A percentile compares a stretch with the other conserved stretches of the same genome.
These are phyloP conservation scores for Penaeus vannamei DNA, from an alignment of 1,140 invertebrate genomes.

Conservation along the genomic window DNA sequence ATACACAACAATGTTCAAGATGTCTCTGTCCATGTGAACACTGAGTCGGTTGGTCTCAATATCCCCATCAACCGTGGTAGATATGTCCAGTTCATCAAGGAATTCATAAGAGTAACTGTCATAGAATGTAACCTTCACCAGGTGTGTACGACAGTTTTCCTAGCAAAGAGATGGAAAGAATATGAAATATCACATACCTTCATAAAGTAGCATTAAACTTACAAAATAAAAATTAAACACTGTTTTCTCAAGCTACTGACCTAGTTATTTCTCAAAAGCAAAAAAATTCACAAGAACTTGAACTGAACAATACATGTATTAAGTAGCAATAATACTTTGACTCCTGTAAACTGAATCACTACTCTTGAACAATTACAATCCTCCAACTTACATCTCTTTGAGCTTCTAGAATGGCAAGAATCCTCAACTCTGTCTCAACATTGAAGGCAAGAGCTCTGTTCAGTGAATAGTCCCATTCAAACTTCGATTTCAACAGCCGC, in stretches of 20 bases:
- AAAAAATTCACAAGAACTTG: too few relatives aligned
- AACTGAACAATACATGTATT: too few relatives aligned
- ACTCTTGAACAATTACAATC: too few relatives aligned
- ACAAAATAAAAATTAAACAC: background rate
- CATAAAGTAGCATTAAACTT: background rate
- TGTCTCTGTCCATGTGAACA: slow-evolving; percentile 44
- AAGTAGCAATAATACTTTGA: too few relatives aligned
- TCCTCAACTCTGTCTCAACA: slow-evolving; percentile 47
- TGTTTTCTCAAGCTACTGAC: slow-evolving; percentile 1
- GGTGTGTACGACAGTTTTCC: slow-evolving; percentile 26
- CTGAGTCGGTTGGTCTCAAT: slow-evolving; percentile 49
- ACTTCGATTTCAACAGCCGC: slow-evolving; percentile 29
- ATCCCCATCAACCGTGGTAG: slow-evolving; percentile 34
- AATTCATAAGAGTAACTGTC: slow-evolving; percentile 43
- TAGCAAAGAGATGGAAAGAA: background rate
- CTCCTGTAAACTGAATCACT: too few relatives aligned
- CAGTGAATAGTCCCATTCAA: slow-evolving; percentile 36
- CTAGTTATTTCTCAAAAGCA: too few relatives aligned
- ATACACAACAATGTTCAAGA: slow-evolving; percentile 46
- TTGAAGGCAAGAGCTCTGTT: slow-evolving; percentile 49
- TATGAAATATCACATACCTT: background rate
- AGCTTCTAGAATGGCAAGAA: slow-evolving; percentile 51
- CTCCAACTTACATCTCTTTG: slow-evolving; percentile 27
- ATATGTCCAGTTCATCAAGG: slow-evolving; percentile 20
- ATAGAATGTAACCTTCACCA: slow-evolving; percentile 44